Conservation (phyloP, 2,797 vertebrate genomes). For the Sandelia bainsii region DNA sequence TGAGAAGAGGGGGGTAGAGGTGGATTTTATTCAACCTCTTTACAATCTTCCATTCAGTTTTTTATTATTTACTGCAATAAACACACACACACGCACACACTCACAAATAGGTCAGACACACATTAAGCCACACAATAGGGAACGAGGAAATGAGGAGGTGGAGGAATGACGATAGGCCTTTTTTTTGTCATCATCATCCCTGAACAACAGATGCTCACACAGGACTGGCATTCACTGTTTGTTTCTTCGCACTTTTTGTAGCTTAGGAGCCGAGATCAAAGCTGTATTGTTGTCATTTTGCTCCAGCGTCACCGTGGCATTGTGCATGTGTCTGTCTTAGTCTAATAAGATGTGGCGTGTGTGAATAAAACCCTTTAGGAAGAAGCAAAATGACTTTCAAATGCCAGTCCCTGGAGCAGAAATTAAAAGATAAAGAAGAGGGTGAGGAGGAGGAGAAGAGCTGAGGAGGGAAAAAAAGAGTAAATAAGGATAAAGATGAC, state of each 20-base stretch:
- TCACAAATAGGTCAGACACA: slow-evolving; percentile 38
- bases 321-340: slow-evolving; percentile 55
- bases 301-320: slow-evolving; percentile 35
- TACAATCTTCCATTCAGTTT: slow-evolving; percentile 35
- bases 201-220: slow-evolving; percentile 57
- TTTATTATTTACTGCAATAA: slow-evolving; percentile 19
- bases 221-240: slow-evolving; percentile 68
- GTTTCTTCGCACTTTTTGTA: slow-evolving; percentile 35
- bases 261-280: slow-evolving; percentile 42
- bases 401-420: slow-evolving; percentile 72
- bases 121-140: slow-evolving; percentile 47
- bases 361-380: slow-evolving; percentile 51
- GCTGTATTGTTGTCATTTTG: slow-evolving; percentile 52
- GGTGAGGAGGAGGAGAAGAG: slow-evolving; percentile 24
- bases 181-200: slow-evolving; percentile 56
- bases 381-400: slow-evolving; percentile 60
- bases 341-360: slow-evolving; percentile 46
- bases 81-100: slow-evolving; percentile 46
- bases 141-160: slow-evolving; percentile 61
- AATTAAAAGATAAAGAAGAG: slow-evolving; percentile 54
- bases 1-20: slow-evolving; percentile 44
- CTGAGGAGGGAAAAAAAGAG: slow-evolving; percentile 17
- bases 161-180: slow-evolving; percentile 59
- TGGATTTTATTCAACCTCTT: slow-evolving; percentile 37
- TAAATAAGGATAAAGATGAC: slow-evolving; percentile 48